Conservation (phyloP, 2,797 vertebrate genomes). For the Mormyrus proboscirostris region DNA sequence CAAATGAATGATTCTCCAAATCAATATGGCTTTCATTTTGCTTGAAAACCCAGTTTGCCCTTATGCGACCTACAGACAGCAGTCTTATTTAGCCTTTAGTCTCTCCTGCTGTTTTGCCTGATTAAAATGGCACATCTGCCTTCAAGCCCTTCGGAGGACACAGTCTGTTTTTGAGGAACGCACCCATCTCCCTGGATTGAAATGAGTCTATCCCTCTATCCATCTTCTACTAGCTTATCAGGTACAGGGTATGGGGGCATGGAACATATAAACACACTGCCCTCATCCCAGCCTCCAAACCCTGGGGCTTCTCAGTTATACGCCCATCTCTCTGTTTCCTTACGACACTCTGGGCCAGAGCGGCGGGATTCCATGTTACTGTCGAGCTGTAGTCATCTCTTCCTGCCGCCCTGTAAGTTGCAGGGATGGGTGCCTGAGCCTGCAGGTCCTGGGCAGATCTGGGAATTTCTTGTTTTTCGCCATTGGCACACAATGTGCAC, state of each 20-base stretch:
- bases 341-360: not conserved
- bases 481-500: not conserved
- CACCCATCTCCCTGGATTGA: not conserved
- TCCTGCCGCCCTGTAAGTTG: slow-evolving; percentile 30
- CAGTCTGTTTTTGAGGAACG: not conserved
- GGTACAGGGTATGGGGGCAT: not conserved
- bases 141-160: not conserved
- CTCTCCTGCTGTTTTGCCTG: not conserved
- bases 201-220: not conserved
- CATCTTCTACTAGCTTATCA: not conserved
- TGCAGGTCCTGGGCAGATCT: not conserved
- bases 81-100: not conserved
- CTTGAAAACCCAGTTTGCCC: not conserved
- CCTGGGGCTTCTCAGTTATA: not conserved
- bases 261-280: not conserved
- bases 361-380: not conserved
- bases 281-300: not conserved
- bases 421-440: slow-evolving; percentile 19
- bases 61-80: not conserved
- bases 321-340: not conserved
- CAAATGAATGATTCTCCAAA: not conserved
- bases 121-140: not conserved
- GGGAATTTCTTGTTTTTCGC: not conserved
- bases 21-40: not conserved
- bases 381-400: slow-evolving; percentile 17